A percentile compares a stretch with the other conserved stretches of the same genome.
These are phyloP conservation scores for Selene dorsalis DNA, from an alignment of 2,797 vertebrate genomes.

Conservation along the genomic window DNA sequence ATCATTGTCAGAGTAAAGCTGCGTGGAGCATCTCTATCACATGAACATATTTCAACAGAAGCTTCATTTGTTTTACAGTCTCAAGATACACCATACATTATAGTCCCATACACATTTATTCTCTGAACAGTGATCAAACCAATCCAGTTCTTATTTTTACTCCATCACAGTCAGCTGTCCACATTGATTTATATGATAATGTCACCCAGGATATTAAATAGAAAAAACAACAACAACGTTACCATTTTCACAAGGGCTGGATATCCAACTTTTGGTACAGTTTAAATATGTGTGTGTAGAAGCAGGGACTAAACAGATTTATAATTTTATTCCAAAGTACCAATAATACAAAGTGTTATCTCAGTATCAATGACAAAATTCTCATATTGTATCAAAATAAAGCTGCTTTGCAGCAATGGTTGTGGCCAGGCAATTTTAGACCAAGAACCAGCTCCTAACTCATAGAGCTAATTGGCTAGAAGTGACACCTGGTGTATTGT, in stretches of 20 bases:
- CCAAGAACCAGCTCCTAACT: too few species aligned
- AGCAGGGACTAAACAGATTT: not conserved
- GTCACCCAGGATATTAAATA: not conserved
- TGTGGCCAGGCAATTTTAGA: too few species aligned
- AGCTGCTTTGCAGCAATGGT: too few species aligned
- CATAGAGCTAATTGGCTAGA: too few species aligned
- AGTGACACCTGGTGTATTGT: too few species aligned
- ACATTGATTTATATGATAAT: not conserved
- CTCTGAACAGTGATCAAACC: not conserved
- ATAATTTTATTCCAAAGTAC: not conserved
- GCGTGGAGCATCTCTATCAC: not conserved
- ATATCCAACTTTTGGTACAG: not conserved
- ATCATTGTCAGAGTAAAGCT: not conserved
- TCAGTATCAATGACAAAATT: too few species aligned
- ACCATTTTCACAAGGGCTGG: not conserved
- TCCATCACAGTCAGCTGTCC: not conserved
- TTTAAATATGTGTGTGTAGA: not conserved
- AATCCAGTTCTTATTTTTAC: not conserved
- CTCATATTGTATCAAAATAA: too few species aligned
- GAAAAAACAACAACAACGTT: not conserved
- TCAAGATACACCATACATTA: not conserved
- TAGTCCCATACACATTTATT: not conserved
- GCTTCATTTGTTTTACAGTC: conserved; percentile 18
- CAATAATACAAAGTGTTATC: too few species aligned
- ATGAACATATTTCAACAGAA: not conserved